Evolutionary conservation across 1,140 invertebrate genomes (phyloP), one percentile per base, ranked within the genome.

Genomic region (Platyscapa corneri): DNA sequence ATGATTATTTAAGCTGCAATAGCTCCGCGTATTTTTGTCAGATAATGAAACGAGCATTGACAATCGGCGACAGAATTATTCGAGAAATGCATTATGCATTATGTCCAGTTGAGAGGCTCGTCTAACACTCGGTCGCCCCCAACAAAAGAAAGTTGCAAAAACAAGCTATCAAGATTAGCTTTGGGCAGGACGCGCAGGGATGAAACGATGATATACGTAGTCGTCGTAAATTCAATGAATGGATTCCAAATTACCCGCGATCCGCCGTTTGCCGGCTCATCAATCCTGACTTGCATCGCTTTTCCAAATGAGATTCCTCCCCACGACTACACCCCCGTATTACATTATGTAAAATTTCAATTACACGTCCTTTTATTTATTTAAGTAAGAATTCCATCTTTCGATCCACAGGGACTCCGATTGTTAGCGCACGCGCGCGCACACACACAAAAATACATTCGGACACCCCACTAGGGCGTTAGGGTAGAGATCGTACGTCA

Each of bases 401-500:
- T 60, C n/a, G 34, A 60, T 72, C 32, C 60, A 42, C 32, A 34
- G 75, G 34, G 20, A 65, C 3, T 49, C 23, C 16, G 10, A n/a
- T 42, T 14, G 80, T 56, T 12, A 8, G 37, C 37, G 46, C 60
- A 20, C 37, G 32, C 39, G 39, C 20, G 8, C 34, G 8, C 37
- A 30, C 60, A 20, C 37, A n/a, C 39, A 64, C 20, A 16, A 20
- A 23, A 16, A n/a, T 53, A 56, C 32, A 79, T 20, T 6, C 7
- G 23, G 42, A 78, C 42, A 56, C 49, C 42, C 60, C 32, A 53
- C 10, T 60, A 14, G 32, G 16, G 46, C 27, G 37, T 27, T 65
- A 46, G 23, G 80, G 37, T 67, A 42, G 74, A 79, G 80, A 46
- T 90, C 89, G 88, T 90, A 89, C 84, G 86, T 89, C 88, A 88